These are phyloP conservation scores for Epistrophe eligans DNA, from an alignment of 2,888 invertebrate species.

Conservation along the genomic window DNA sequence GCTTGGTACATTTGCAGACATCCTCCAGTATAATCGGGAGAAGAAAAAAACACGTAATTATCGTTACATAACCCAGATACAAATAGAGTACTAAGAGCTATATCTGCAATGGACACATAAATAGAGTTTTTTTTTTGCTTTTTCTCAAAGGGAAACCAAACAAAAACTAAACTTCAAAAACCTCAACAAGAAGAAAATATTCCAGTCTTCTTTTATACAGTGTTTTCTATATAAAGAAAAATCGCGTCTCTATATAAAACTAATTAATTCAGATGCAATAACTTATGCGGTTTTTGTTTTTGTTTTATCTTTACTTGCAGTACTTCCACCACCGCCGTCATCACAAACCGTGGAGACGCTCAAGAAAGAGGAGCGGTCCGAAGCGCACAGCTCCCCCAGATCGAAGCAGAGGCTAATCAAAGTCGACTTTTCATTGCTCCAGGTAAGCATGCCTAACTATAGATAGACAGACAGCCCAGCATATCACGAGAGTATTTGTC, in stretches of 20 bases:
- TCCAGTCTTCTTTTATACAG: neutral
- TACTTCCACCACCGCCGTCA: conserved; percentile 82
- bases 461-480: neutral
- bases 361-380: conserved; percentile 80
- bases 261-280: conserved; percentile 70
- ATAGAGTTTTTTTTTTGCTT: conserved; percentile 6
- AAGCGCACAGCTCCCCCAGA: conserved; percentile 84
- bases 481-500: conserved; percentile 31
- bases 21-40: conserved; percentile 39
- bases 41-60: conserved; percentile 59
- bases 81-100: conserved; percentile 36
- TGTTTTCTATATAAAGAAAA: conserved; percentile 1
- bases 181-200: conserved; percentile 18
- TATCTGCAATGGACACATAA: conserved; percentile 40
- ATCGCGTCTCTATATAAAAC: conserved; percentile 2
- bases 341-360: conserved; percentile 78
- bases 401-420: conserved; percentile 89
- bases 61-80: conserved; percentile 69
- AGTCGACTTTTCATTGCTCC: conserved; percentile 91
- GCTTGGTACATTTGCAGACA: conserved; percentile 30
- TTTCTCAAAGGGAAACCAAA: conserved; percentile 16
- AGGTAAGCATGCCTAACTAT: conserved; percentile 84
- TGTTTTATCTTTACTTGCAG: conserved; percentile 80
- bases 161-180: conserved; percentile 48
- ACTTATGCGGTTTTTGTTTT: conserved; percentile 52